Evolutionary conservation across 2,888 invertebrate species (phyloP), one percentile per base, ranked within the genome.

Genomic region (Neelides folsomi): DNA sequence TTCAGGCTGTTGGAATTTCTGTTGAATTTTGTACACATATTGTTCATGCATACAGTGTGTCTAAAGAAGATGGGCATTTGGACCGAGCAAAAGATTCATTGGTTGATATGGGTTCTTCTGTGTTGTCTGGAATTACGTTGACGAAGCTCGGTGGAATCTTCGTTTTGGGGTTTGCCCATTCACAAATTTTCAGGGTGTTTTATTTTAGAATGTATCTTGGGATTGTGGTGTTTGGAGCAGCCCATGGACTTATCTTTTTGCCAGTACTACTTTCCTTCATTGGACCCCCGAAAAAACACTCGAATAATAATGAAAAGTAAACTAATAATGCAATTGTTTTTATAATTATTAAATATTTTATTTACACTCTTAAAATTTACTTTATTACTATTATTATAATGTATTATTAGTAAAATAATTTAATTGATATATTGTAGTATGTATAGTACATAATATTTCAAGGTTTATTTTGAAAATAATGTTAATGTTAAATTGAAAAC

Each of bases 21-120:
- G 97, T 98, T 36, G 98, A 98, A 75, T 98, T 98, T 74, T 95
- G 94, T 72, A 93, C 94, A 56, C 97, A 98, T 74, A 76, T 97
- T 64, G 92, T 92, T 56, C 87, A 94, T 71, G 85, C 87, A 55
- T 98, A 94, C 75, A 80, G 86, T 0, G 76, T 83, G 49, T 88
- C 88, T 47, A 78, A 83, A 50, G 77, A 82, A 65, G 75, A 76
- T 49, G 78, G 80, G 40, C 77, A 87, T 59, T 77, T 83, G 35
- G 77, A 79, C 53, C 76, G 95, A 63, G 87, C 93, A 0, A 77
- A 83, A 0, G 86, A 87, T 67, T 81, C 93, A 4, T 75, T 98
- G 36, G 78, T 84, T n/a, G 81, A 83, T 68, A 94, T 95, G 86
- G 95, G 95, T 61, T 86, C 86, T 65, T 93, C 94, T 1, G 62